phyloP scores from a whole-genome alignment of 2,113 vertebrate genomes.

The Xenopus borealis region DNA sequence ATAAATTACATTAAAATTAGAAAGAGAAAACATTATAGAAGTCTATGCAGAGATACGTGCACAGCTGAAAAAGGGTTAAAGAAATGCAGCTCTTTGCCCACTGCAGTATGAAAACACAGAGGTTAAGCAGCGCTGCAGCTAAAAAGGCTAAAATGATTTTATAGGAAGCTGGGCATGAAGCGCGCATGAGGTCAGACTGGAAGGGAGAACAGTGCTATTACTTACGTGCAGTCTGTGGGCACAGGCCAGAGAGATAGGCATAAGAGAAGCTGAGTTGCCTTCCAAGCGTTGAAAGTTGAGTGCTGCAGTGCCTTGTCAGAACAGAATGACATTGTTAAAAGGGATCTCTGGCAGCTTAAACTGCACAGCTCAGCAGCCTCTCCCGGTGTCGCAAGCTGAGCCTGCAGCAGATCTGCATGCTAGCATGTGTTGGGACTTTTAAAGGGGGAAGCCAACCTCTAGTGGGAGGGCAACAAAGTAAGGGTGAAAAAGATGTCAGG shows the following conservation, averaged over 20 bases:
- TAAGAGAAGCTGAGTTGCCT: constrained; percentile 42
- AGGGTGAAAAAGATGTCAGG: constrained; percentile 5
- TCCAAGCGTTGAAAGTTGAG: constrained; percentile 49
- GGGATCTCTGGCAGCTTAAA: constrained; percentile 76
- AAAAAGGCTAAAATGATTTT: background rate
- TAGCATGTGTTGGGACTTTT: constrained; percentile 78
- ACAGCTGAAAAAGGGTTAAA: background rate
- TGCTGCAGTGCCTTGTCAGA: constrained; percentile 70
- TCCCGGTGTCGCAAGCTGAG: constrained; percentile 77
- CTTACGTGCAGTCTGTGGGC: constrained; percentile 52
- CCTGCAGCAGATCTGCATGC: constrained; percentile 82
- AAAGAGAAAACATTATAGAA: too few relatives aligned
- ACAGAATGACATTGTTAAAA: constrained; percentile 82
- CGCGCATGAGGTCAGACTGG: constrained; percentile 27
- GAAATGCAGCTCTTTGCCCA: background rate
- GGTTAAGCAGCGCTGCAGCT: constrained; percentile 6
- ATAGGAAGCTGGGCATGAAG: constrained; percentile 54
- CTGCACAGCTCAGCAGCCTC: constrained; percentile 86
- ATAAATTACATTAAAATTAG: too few relatives aligned
- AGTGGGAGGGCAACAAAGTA: constrained; percentile 57
- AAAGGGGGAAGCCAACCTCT: constrained; percentile 78
- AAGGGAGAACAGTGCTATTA: constrained; percentile 36
- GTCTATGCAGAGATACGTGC: background rate
- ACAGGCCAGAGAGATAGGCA: constrained; percentile 34
- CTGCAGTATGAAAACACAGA: constrained; percentile 38